These are phyloP conservation scores for Orchesellides sinensis DNA, from an alignment of 2,888 invertebrate genomes.

Conservation along the genomic window DNA sequence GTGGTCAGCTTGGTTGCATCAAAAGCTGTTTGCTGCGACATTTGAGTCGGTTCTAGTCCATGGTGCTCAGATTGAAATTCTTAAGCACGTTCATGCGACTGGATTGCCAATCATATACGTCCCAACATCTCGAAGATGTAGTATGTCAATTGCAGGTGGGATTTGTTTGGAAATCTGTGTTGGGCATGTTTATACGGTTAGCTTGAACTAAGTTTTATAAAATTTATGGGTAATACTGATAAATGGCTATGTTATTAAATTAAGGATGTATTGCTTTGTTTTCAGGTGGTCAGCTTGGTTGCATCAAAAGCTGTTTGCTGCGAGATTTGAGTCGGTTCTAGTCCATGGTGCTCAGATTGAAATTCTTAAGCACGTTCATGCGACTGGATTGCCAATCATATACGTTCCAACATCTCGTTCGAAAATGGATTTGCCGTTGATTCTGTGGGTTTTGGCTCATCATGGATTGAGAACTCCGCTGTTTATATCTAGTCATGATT, in stretches of 20 bases:
- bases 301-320: constrained; percentile 76
- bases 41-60: constrained; percentile 77
- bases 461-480: constrained; percentile 50
- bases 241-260: background rate
- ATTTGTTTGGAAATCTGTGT: background rate
- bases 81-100: constrained; percentile 76
- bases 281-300: constrained; percentile 68
- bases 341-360: constrained; percentile 78
- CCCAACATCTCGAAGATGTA: constrained; percentile 78
- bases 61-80: constrained; percentile 77
- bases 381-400: constrained; percentile 78
- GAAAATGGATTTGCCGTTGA: constrained; percentile 77
- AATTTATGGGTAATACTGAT: background rate
- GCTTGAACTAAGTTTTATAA: background rate
- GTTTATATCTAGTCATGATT: constrained; percentile 42
- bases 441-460: constrained; percentile 52
- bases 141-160: constrained; percentile 15
- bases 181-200: constrained; percentile 2
- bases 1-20: constrained; percentile 6
- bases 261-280: background rate
- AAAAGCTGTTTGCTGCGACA: constrained; percentile 72
- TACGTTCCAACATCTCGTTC: constrained; percentile 80
- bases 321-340: constrained; percentile 76
- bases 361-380: constrained; percentile 75
- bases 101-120: constrained; percentile 79